Conservation (phyloP, 2,888 invertebrate species). For the Coelogynopora nodosa region DNA sequence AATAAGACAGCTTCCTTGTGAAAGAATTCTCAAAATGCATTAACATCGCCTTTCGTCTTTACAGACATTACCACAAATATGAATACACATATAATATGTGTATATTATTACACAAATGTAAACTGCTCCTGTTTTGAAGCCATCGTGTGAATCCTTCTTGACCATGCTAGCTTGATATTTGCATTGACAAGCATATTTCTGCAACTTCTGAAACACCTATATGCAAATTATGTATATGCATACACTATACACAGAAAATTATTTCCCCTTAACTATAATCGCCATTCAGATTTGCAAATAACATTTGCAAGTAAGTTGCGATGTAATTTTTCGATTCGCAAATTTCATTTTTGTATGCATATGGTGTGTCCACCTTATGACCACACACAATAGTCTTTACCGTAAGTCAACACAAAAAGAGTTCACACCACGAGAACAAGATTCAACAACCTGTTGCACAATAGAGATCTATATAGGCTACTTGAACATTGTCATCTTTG, state of each 20-base stretch:
- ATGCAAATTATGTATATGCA: neutral
- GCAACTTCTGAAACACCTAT: too few species aligned
- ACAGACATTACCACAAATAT: too few species aligned
- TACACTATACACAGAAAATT: too few species aligned
- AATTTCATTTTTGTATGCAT: neutral
- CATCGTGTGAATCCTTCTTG: neutral
- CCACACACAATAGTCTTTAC: slow-evolving; percentile 21
- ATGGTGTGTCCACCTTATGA: neutral
- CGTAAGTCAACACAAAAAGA: neutral
- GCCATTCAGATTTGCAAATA: neutral
- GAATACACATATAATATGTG: neutral
- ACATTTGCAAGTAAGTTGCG: neutral
- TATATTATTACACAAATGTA: neutral
- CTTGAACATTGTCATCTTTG: too few species aligned
- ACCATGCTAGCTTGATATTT: neutral
- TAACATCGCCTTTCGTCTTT: too few species aligned
- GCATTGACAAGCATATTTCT: neutral
- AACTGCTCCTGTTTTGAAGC: neutral
- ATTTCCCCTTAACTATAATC: too few species aligned
- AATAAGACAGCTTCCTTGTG: slow-evolving; percentile 25
- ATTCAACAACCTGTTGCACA: neutral
- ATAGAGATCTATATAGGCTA: too few species aligned
- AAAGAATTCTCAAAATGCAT: too few species aligned
- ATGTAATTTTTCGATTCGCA: slow-evolving; percentile 24
- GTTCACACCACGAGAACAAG: neutral